Evolutionary conservation across 2,888 invertebrate species (phyloP), one percentile per base, ranked within the genome.

Genomic region (Apodemia hepburni): DNA sequence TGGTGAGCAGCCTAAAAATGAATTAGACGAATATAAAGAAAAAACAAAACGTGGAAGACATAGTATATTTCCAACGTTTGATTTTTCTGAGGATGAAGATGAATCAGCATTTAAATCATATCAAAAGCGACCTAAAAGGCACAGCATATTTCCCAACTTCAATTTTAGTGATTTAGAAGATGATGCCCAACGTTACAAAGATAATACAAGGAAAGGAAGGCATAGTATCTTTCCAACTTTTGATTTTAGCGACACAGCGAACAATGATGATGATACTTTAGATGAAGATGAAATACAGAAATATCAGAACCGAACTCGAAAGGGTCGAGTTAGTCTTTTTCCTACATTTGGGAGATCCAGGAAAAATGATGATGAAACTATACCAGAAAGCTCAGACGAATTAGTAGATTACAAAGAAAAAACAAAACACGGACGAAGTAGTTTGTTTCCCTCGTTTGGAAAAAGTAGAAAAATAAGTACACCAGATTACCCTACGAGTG

Each of bases 341-440:
- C 89, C 89, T 49, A 85, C 89, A 29, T 90, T 89, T 72, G 87
- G 88, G 4, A 85, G 78, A 67, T 73, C 76, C 42, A 75, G 73
- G 61, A 75, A 73, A 64, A 73, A 66, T 42, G 89, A 90, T 60
- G 88, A 80, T 17, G 80, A 90, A 58, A 74, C 82, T 33, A 75
- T 90, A 73, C 89, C 90, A 1, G 90, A 90, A 72, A 86, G 84
- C 71, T 87, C 89, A 18, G 90, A 89, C 62, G 91, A 91, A 72
- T 75, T 90, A 33, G 83, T 85, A 2, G 81, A 84, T 63, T 90
- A 90, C 66, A 87, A 87, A 71, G 86, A 84, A 65, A 89, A 89
- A 71, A 87, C 89, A 6, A 77, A 76, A 51, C 75, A 75, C 17
- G 87, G 89, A 42, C 82, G 90, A 7, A 74, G 75, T 29, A 91